A percentile compares a stretch with the other conserved stretches of the same genome.
Conservation (phyloP, 2,797 vertebrate genomes). For the Cyprinodon diabolis region DNA sequence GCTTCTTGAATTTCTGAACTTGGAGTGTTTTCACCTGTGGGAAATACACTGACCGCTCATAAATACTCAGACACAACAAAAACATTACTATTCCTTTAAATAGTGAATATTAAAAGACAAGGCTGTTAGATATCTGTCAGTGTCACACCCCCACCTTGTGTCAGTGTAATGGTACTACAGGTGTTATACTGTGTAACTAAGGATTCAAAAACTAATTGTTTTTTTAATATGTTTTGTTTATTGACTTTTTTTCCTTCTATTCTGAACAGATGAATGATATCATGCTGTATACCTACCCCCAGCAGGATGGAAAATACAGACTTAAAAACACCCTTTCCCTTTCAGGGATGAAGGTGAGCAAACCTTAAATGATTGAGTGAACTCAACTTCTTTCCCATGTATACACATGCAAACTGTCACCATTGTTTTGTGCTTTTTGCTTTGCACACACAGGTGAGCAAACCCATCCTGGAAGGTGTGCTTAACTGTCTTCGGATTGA, state of each 20-base stretch:
- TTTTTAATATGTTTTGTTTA: background rate
- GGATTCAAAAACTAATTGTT: background rate
- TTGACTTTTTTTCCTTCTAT: conserved; percentile 5
- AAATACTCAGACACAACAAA: background rate
- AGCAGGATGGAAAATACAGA: conserved; percentile 95
- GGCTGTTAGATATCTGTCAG: background rate
- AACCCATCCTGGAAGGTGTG: conserved; percentile 86
- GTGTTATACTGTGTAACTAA: background rate
- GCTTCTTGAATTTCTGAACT: background rate
- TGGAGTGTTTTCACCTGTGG: background rate
- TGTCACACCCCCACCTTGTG: conserved; percentile 66
- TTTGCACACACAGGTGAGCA: conserved; percentile 84
- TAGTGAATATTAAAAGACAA: background rate
- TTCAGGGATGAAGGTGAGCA: conserved; percentile 90
- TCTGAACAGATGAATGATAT: conserved; percentile 91
- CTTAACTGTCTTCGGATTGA: conserved; percentile 91
- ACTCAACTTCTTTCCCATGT: background rate
- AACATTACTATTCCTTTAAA: background rate
- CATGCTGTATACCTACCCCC: conserved; percentile 95
- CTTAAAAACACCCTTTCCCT: conserved; percentile 90
- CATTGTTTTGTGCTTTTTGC: conserved; percentile 6
- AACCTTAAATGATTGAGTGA: background rate
- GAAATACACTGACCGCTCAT: background rate
- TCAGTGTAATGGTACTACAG: conserved; percentile 11
- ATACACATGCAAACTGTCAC: background rate